Base-by-base conservation (phyloP, 2,888 invertebrate genomes). In the Zhengitettix transpicula region DNA sequence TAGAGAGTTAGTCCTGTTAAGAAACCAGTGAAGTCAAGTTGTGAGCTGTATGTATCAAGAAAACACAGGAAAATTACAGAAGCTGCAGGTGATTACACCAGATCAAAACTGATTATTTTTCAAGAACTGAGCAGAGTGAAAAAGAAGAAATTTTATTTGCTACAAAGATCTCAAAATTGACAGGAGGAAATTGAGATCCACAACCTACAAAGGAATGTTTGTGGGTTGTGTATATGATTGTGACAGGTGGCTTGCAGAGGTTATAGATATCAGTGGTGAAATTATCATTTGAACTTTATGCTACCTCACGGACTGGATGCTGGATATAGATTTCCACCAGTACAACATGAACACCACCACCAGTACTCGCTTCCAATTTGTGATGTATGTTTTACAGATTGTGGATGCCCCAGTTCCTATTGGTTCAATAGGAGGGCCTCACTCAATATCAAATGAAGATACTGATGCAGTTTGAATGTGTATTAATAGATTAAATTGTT, bases 41-140 rank as follows among this genome's bases (percentile, higher is more conserved):
- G 12, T 42, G 12, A 42, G 44, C 44, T 42, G 10, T 42, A 42
- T 42, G 44, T 12, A 42, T 42, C 44, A 57, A 57, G 51, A 47
- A 47, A 57, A 14, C 17, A 14, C 42, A 42, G 10, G 12, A 11
- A 42, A 42, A 42, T 42, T 42, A 42, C 44, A 11, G 44, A 42
- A 57, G 57, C 57, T 57, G 17, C 17, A 47, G 47, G 44, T 57
- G 51, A 57, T 42, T 57, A 44, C 57, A 57, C 57, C 47, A 42
- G 44, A 57, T 11, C 15, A 42, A 57, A 57, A 44, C 57, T 57
- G 57, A 57, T 12, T 42, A 42, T 42, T 11, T 42, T 42, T 10
- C 44, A 42, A 10, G 44, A 42, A 42, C 44, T 42, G 10, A 11
- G 12, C 10, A 12, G 10, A 42, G 44, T 12, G 12, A 42, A 12